These are phyloP conservation scores for Takifugu bimaculatus DNA, from an alignment of 2,113 vertebrate genomes.

Conservation along the genomic window DNA sequence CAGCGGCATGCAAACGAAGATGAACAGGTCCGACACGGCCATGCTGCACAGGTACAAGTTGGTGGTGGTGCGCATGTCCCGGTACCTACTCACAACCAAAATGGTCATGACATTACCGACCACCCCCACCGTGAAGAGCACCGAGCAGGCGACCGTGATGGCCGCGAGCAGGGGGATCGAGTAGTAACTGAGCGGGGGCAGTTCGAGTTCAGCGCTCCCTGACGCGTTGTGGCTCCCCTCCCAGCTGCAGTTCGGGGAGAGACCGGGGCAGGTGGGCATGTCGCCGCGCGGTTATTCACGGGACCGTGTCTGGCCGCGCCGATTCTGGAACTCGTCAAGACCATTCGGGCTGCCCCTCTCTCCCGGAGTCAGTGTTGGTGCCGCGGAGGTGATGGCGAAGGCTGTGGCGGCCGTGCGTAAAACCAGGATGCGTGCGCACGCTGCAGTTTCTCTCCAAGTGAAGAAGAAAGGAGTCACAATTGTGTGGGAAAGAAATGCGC, in stretches of 20 bases:
- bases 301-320: slow-evolving; percentile 39
- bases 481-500: not conserved
- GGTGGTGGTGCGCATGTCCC: slow-evolving; percentile 93
- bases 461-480: not conserved
- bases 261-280: slow-evolving; percentile 81
- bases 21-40: slow-evolving; percentile 94
- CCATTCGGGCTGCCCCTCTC: slow-evolving; percentile 13
- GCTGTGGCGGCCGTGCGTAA: slow-evolving; percentile 34
- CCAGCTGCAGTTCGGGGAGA: slow-evolving; percentile 72
- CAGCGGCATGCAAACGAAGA: slow-evolving; percentile 94
- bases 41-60: slow-evolving; percentile 97
- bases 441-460: not conserved
- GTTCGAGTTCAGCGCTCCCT: slow-evolving; percentile 17
- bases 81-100: slow-evolving; percentile 87
- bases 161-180: slow-evolving; percentile 84
- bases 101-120: slow-evolving; percentile 91
- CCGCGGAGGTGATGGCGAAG: not conserved
- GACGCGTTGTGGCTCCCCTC: slow-evolving; percentile 59
- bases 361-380: slow-evolving; percentile 28
- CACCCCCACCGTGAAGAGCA: slow-evolving; percentile 86
- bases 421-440: slow-evolving; percentile 8
- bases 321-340: slow-evolving; percentile 37
- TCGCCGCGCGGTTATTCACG: slow-evolving; percentile 39
- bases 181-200: slow-evolving; percentile 76
- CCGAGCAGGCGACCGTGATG: slow-evolving; percentile 83